These are phyloP conservation scores for Panopea generosa DNA, from an alignment of 2,888 invertebrate species.

Conservation along the genomic window DNA sequence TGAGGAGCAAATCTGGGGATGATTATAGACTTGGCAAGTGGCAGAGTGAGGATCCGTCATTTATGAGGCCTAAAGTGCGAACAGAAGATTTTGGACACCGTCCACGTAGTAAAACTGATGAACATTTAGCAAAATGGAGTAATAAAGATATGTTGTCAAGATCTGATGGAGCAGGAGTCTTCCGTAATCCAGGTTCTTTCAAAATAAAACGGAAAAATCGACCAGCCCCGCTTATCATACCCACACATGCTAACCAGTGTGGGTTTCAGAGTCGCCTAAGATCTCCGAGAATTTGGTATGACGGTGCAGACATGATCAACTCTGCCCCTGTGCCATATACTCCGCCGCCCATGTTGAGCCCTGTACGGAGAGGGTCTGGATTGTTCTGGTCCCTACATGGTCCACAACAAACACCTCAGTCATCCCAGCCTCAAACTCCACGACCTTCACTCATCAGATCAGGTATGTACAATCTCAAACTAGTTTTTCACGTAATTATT, in stretches of 20 bases:
- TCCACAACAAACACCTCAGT: slow-evolving; percentile 64
- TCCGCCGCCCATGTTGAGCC: slow-evolving; percentile 97
- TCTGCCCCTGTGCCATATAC: slow-evolving; percentile 90
- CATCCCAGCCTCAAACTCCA: slow-evolving; percentile 74
- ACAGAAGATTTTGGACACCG: slow-evolving; percentile 73
- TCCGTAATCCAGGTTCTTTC: slow-evolving; percentile 89
- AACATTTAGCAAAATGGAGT: slow-evolving; percentile 65
- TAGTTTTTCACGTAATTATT: too few species aligned
- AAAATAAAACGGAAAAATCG: slow-evolving; percentile 83
- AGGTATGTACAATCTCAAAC: too few species aligned
- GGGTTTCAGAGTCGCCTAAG: slow-evolving; percentile 87
- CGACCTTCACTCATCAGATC: slow-evolving; percentile 61
- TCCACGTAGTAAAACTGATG: slow-evolving; percentile 68
- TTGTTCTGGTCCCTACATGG: slow-evolving; percentile 88
- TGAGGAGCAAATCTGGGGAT: slow-evolving; percentile 80
- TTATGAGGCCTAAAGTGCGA: slow-evolving; percentile 76
- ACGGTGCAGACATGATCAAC: slow-evolving; percentile 70
- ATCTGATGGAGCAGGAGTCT: slow-evolving; percentile 90
- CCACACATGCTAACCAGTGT: slow-evolving; percentile 85
- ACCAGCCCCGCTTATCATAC: slow-evolving; percentile 86
- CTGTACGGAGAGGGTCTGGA: slow-evolving; percentile 95
- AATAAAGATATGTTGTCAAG: slow-evolving; percentile 71
- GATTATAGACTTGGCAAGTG: slow-evolving; percentile 74
- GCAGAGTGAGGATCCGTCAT: slow-evolving; percentile 75
- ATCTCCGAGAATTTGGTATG: slow-evolving; percentile 85